phyloP scores from a whole-genome alignment of 2,888 invertebrate genomes.

The Parnassius glacialis region DNA sequence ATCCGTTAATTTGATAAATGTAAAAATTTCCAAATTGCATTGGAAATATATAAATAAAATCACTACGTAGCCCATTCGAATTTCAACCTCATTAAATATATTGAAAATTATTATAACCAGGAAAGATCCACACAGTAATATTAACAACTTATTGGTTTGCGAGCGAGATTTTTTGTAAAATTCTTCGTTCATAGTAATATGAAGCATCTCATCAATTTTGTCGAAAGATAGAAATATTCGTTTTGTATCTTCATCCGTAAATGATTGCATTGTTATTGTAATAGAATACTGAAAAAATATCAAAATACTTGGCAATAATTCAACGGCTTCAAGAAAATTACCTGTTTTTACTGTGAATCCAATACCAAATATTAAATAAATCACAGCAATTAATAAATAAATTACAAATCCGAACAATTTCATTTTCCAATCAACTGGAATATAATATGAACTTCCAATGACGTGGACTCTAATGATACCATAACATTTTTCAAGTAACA shows the following conservation, averaged over 20 bases:
- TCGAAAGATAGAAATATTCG: slow-evolving; percentile 3
- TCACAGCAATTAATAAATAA: background rate
- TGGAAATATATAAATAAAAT: slow-evolving; percentile 6
- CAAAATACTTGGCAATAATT: slow-evolving; percentile 9
- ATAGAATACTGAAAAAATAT: slow-evolving; percentile 13
- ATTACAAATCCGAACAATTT: slow-evolving; percentile 3
- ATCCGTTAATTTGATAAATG: slow-evolving; percentile 14
- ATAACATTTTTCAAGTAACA: slow-evolving; percentile 10
- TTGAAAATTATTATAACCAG: background rate
- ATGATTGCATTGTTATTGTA: slow-evolving; percentile 5
- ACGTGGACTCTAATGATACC: slow-evolving; percentile 10
- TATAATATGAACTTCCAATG: background rate
- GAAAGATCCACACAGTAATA: background rate
- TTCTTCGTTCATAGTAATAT: background rate
- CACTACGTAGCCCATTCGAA: slow-evolving; percentile 1
- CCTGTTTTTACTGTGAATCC: background rate
- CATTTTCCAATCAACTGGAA: background rate
- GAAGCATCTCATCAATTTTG: slow-evolving; percentile 6
- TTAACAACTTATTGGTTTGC: slow-evolving; percentile 1
- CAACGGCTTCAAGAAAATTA: background rate
- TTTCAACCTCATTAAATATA: slow-evolving; percentile 5
- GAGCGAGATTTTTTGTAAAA: slow-evolving; percentile 12
- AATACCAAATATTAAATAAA: slow-evolving; percentile 5
- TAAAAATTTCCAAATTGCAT: slow-evolving; percentile 9
- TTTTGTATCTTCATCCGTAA: background rate